A percentile compares a stretch with the other conserved stretches of the same genome.
phyloP scores from a whole-genome alignment of 2,888 invertebrate species.

The Pteria penguin region DNA sequence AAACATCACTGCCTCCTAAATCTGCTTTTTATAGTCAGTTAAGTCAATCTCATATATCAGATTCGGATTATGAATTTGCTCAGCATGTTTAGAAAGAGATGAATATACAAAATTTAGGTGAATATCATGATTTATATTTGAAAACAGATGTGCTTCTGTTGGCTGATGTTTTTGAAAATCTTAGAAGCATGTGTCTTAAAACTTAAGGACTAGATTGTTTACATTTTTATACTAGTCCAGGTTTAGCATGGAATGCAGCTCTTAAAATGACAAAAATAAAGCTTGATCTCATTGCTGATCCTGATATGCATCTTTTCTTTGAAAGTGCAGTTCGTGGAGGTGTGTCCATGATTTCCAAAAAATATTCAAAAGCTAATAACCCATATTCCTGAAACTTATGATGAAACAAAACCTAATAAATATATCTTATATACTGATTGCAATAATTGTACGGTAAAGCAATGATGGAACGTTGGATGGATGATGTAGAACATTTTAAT shows the following conservation, averaged over 20 bases:
- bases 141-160: constrained; percentile 23
- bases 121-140: constrained; percentile 28
- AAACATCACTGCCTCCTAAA: constrained; percentile 4
- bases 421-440: no score
- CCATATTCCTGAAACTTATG: no score
- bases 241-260: constrained; percentile 69
- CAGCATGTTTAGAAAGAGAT: constrained; percentile 18
- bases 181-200: background rate
- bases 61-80: constrained; percentile 40
- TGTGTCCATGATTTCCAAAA: no score
- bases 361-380: no score
- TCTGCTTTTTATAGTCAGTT: constrained; percentile 41
- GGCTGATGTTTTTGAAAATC: constrained; percentile 25
- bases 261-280: constrained; percentile 61
- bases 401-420: no score
- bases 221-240: constrained; percentile 66
- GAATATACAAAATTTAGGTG: constrained; percentile 7
- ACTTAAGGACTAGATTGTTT: constrained; percentile 52
- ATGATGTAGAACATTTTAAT: no score
- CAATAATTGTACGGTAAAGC: no score
- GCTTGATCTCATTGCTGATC: constrained; percentile 64
- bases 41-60: constrained; percentile 31
- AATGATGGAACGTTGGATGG: no score
- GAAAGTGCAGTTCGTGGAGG: no score
- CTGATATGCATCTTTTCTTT: constrained; percentile 58